Evolutionary conservation across 2,113 vertebrate genomes (phyloP), one percentile per base, ranked within the genome.

Genomic region (Bambusicola thoracicus): DNA sequence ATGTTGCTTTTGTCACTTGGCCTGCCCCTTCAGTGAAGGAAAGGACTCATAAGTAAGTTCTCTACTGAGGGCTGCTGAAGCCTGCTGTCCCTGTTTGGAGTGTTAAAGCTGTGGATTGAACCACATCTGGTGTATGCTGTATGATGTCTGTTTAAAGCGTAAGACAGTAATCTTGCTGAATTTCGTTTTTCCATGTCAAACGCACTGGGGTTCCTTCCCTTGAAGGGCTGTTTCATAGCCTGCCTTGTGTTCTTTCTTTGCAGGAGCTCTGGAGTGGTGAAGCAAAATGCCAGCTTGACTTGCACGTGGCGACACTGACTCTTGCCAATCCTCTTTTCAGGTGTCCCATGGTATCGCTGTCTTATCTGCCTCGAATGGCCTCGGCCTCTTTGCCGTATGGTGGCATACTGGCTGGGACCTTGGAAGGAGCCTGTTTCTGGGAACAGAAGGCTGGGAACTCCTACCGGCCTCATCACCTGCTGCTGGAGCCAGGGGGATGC

Each of bases 351-450:
- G 98, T 99, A 0, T 99, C 99, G 0, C 97, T 99, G 59, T 99
- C 98, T 43, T 99, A 99, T 27, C 76, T 99, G 40, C 99, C 99
- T 2, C 98, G 98, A 20, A 97, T 98, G 34, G 97, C 98, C 6
- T 99, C 99, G 2, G 97, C 97, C 6, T 95, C 98, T 0, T 98
- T 99, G 93, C 99, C 99, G 0, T 98, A 97, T 0, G 99, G 99
- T 2, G 99, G 99, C 3, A 95, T 99, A 22, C 91, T 99, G 43
- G 98, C 99, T 16, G 99, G 99, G 61, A 98, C 98, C 6, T 97
- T 99, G 93, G 99, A 99, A 91, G 98, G 98, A 6, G 99, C 97
- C 6, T 99, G 98, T 77, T 99, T 99, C 92, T 99, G 99, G 99
- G 98, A 99, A 85, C 98, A 97, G 93, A 98, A 97, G 65, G 95